Base-by-base conservation (phyloP, 2,113 vertebrate species). In the Ptychochromis oligacanthus region DNA sequence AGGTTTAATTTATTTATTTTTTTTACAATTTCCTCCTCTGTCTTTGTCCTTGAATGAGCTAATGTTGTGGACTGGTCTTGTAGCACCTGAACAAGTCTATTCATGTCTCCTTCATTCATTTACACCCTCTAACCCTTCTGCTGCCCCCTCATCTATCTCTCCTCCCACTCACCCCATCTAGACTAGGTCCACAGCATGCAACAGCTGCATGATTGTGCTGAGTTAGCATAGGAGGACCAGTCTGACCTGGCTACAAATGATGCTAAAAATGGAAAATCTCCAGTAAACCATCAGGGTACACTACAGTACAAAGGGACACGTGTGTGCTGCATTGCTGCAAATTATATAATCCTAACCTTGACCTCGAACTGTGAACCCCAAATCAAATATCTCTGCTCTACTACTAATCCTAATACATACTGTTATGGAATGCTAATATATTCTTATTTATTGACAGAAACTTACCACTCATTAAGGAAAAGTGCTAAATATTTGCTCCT, bases 121-220 rank as follows among this genome's bases (percentile, higher is more conserved):
- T 83, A 77, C 24, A 77, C 59, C 24, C 77, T 85, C 65, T 78
- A 46, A 43, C 86, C 83, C 81, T 34, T 70, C 74, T 18, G 28
- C 70, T 76, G 28, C 49, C 36, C 70, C 38, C 59, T 34, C 65
- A 11, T 81, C 36, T 59, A 10, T 80, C 43, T 72, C 92, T 81
- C 91, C 91, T 81, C 91, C 85, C 83, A 85, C 89, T 89, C 76
- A 7, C 58, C 72, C 67, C 64, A 77, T 59, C 75, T 82, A 79
- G 57, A 83, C 58, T 7, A 9, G 38, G 7, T 36, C 36, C 79
- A 59, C 7, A 10, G 55, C 43, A 81, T n/a, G 26, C 46, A 72
- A 72, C 26, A 72, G 46, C 20, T 72, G 26, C 26, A 2, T 54
- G 67, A 72, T n/a, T n/a, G 46, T 43, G 26, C 67, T 54, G 49